These are phyloP conservation scores for Phyllotis vaccarum DNA, from an alignment of 2,797 vertebrate genomes.

Conservation along the genomic window DNA sequence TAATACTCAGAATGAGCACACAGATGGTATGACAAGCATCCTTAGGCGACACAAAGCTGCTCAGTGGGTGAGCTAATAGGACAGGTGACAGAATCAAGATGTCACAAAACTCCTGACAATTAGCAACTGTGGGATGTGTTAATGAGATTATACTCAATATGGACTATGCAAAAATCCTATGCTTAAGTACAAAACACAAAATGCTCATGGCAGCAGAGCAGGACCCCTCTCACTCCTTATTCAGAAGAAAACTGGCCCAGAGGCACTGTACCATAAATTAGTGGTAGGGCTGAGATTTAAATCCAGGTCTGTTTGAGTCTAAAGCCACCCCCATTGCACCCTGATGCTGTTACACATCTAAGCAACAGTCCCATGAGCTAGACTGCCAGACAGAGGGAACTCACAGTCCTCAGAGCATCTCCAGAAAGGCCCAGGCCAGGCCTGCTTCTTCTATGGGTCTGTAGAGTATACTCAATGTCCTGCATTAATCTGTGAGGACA, in stretches of 20 bases:
- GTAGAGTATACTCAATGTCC: background rate
- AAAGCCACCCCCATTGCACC: background rate
- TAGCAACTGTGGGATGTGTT: background rate
- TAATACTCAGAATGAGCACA: conserved; percentile 41
- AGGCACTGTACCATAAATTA: background rate
- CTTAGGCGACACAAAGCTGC: conserved; percentile 24
- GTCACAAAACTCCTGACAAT: conserved; percentile 46
- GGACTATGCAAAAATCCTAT: background rate
- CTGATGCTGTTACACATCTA: background rate
- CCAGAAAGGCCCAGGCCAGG: background rate
- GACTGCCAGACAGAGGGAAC: no score
- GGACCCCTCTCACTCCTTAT: background rate
- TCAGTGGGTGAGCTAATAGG: conserved; percentile 52
- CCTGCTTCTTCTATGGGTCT: background rate
- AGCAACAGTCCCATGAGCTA: background rate
- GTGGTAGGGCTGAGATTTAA: background rate
- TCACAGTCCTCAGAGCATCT: background rate
- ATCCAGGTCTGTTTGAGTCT: background rate
- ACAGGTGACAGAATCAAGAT: conserved; percentile 71
- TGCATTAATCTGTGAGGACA: background rate
- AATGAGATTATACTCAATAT: background rate
- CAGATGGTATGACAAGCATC: conserved; percentile 64
- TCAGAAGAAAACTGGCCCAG: background rate
- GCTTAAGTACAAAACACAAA: background rate
- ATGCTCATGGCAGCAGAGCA: background rate